Conservation (phyloP, 2,113 vertebrate genomes). For the Butorides virescens region DNA sequence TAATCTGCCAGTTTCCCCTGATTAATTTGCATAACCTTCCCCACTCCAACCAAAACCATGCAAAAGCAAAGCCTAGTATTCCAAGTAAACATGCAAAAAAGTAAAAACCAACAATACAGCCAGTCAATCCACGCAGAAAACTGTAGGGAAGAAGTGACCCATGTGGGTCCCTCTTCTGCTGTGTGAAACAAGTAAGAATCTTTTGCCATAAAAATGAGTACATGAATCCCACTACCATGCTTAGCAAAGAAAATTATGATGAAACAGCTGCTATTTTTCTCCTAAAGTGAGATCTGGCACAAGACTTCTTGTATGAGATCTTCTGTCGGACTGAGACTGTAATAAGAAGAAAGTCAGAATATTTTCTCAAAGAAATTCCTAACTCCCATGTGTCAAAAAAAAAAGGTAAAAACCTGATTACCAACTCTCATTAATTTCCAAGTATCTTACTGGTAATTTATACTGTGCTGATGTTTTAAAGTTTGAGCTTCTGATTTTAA, state of each 20-base stretch:
- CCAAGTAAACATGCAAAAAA: background rate
- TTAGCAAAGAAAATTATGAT: background rate
- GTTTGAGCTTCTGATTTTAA: background rate
- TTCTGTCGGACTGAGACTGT: background rate
- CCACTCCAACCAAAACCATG: background rate
- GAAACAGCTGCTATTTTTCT: background rate
- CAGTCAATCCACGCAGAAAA: slow-evolving; percentile 9
- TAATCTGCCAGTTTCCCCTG: background rate
- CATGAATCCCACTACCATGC: background rate
- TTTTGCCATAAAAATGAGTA: background rate
- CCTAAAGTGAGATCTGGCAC: background rate
- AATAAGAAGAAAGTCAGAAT: background rate
- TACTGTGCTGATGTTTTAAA: background rate
- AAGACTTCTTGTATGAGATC: background rate
- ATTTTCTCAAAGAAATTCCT: background rate
- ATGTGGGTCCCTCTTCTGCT: background rate
- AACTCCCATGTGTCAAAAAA: background rate
- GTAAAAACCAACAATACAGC: background rate
- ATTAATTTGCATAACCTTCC: background rate
- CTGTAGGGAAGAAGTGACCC: background rate
- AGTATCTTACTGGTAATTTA: background rate
- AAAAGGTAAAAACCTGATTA: background rate
- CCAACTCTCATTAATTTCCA: background rate
- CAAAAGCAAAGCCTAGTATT: background rate
- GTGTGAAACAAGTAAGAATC: background rate